A percentile compares a stretch with the other conserved stretches of the same genome.
Conservation (phyloP, 2,113 vertebrate species). For the Bothrops jararaca region DNA sequence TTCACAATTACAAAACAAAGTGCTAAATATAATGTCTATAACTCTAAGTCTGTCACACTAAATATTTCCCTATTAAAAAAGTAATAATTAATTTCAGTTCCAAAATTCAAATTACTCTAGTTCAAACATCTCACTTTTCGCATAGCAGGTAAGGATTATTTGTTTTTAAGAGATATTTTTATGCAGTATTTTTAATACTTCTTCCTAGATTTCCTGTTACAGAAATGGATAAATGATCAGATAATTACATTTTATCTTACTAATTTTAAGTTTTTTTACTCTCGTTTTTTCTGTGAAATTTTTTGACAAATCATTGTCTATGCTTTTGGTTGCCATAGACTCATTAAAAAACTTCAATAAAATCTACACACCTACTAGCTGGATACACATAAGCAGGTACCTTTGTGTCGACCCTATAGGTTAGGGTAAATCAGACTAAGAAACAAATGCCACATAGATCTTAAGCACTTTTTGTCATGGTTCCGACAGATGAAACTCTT, state of each 20-base stretch:
- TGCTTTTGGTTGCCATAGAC: not conserved
- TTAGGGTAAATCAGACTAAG: not conserved
- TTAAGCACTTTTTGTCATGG: not conserved
- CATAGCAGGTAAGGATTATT: not conserved
- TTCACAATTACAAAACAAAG: not conserved
- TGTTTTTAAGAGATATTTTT: not conserved
- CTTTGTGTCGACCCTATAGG: not conserved
- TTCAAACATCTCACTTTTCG: not conserved
- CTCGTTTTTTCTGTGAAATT: not conserved
- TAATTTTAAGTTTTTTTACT: not conserved
- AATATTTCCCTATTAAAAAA: not conserved
- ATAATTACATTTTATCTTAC: not conserved
- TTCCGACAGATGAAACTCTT: no score
- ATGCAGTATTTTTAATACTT: not conserved
- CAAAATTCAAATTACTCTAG: not conserved
- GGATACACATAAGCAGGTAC: not conserved
- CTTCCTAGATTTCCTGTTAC: not conserved
- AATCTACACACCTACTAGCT: not conserved
- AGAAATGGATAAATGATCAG: not conserved
- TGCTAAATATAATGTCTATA: not conserved
- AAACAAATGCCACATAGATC: not conserved
- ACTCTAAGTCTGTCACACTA: not conserved
- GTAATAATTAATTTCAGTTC: not conserved
- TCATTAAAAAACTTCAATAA: not conserved
- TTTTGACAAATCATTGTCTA: not conserved